Base-by-base conservation (phyloP, 2,888 invertebrate genomes). In the Drosophila mercatorum region DNA sequence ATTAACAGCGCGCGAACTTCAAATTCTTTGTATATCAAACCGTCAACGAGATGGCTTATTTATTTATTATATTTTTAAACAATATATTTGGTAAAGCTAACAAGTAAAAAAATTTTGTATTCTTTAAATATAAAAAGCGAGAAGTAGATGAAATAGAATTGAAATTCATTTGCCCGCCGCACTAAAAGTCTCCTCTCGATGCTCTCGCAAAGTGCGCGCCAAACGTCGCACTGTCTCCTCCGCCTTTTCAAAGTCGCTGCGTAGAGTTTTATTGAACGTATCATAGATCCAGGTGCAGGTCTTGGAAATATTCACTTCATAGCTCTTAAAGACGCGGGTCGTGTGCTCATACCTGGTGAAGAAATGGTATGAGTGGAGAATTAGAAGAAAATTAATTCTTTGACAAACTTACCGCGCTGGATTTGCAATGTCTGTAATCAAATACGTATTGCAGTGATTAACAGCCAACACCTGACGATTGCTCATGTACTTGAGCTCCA, bases 371-470 rank as follows among this genome's bases (percentile, higher is more conserved):
- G 12, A 12, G 11, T n/a, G 14, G 1, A 3, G 3, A 31, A 12
- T 28, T 28, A 10, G 7, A n/a, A 4, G 5, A 17, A 26, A 11
- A 0, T 34, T 8, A 3, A 4, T 4, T 46, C 0, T 7, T n/a
- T 14, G 7, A 1, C 11, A 3, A n/a, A 38, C 57, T 72, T 71
- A 92, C 92, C 92, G 78, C 4, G 83, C 78, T 34, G 84, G 68
- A 77, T 92, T 91, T n/a, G 92, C 92, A 60, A 93, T 89, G 69
- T 93, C 93, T 0, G 93, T 93, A 36, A 93, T 83, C 59, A 93
- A 76, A 64, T 93, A 93, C 3, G 90, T 90, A 55, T 91, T 92
- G 14, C 92, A 91, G 69, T 93, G 93, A 55, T 89, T 88, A 7
- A 93, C 92, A 0, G 93, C 92, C 26, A 92, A 61, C 34, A 90